phyloP scores from a whole-genome alignment of 2,113 vertebrate genomes.

The Lepidothrix coronata region DNA sequence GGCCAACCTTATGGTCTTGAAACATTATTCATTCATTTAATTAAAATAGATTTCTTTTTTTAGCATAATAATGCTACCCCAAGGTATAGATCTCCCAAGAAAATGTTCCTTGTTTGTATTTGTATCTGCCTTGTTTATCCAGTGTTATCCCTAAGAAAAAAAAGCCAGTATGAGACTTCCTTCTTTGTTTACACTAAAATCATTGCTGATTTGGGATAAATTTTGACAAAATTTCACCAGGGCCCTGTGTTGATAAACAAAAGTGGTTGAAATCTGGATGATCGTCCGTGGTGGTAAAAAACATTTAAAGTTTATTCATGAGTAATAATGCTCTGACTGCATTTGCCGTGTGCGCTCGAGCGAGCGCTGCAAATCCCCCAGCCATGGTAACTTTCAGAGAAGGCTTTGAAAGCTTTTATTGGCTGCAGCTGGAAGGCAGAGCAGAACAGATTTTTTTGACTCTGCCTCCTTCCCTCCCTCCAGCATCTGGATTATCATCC shows the following conservation, averaged over 20 bases:
- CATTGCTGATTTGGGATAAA: not conserved
- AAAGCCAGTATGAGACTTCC: not conserved
- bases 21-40: not conserved
- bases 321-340: not conserved
- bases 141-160: not conserved
- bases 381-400: slow-evolving; percentile 19
- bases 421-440: slow-evolving; percentile 43
- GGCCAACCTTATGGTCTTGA: not conserved
- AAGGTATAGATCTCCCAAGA: not conserved
- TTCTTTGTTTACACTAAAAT: not conserved
- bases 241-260: not conserved
- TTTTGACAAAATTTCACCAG: not conserved
- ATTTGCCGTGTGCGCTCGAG: not conserved
- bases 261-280: not conserved
- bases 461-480: not conserved
- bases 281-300: not conserved
- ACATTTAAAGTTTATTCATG: not conserved
- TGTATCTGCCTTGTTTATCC: not conserved
- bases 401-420: slow-evolving; percentile 57
- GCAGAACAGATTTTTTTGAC: not conserved
- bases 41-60: not conserved
- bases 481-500: not conserved
- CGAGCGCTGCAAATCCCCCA: not conserved
- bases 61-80: not conserved
- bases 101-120: not conserved